Conservation (phyloP, 2,113 vertebrate species). For the Hyaena hyaena region DNA sequence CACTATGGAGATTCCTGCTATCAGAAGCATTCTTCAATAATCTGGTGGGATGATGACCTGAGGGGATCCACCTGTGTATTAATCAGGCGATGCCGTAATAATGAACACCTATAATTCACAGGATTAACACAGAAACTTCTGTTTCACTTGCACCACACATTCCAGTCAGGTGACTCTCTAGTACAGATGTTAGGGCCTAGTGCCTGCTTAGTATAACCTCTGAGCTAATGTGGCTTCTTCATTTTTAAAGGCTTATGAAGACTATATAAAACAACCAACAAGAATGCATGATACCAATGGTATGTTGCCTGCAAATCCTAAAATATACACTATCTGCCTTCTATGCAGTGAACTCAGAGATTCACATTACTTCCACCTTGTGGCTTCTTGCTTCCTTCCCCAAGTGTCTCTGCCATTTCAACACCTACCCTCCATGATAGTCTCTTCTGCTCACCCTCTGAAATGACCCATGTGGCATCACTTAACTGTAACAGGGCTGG, state of each 20-base stretch:
- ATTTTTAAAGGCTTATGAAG: constrained; percentile 38
- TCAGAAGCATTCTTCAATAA: constrained; percentile 39
- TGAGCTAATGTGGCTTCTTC: background rate
- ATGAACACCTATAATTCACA: constrained; percentile 19
- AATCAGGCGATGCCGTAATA: constrained; percentile 7
- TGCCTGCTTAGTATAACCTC: background rate
- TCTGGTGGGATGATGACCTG: background rate
- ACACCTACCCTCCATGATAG: background rate
- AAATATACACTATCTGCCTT: constrained; percentile 36
- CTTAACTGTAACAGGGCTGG: background rate
- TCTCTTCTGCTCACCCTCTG: background rate
- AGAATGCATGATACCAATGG: constrained; percentile 1
- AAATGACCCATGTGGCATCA: background rate
- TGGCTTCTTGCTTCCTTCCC: constrained; percentile 5
- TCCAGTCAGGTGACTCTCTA: background rate
- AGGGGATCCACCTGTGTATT: background rate
- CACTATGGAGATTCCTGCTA: background rate
- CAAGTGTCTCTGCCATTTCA: background rate
- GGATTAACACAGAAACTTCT: background rate
- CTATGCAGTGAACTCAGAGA: background rate
- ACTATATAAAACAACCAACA: constrained; percentile 28
- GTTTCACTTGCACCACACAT: background rate
- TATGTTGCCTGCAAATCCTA: background rate
- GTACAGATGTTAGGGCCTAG: background rate
- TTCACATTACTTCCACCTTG: background rate